Evolutionary conservation across 2,113 vertebrate genomes (phyloP).

Genomic region (Ictalurus punctatus): DNA sequence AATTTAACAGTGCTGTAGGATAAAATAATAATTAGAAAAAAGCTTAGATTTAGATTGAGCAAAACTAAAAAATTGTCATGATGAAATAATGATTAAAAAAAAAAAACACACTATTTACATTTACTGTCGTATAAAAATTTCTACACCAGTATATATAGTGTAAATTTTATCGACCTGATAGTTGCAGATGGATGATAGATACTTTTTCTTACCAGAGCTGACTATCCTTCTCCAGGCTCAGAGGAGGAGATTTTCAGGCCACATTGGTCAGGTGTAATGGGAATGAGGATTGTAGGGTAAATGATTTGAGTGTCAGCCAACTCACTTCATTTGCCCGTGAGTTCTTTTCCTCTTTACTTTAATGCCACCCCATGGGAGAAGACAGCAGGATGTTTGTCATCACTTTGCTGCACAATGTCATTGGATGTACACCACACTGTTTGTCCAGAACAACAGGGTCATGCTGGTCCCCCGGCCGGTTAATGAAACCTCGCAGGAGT

Average conservation of each 20-base stretch:
- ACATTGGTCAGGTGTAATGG: not conserved
- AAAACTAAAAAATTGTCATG: not conserved
- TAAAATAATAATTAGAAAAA: too few species aligned
- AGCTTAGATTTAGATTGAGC: too few species aligned
- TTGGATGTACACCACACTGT: not conserved
- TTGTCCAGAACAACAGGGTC: slow-evolving; percentile 27
- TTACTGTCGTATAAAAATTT: not conserved
- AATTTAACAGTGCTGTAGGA: too few species aligned
- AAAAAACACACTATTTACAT: not conserved
- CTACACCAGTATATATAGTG: not conserved
- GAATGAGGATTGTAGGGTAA: not conserved
- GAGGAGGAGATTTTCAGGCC: not conserved
- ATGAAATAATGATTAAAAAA: not conserved
- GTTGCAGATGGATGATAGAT: not conserved
- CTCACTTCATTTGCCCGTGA: slow-evolving; percentile 12
- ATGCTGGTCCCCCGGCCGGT: not conserved
- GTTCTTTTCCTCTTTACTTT: not conserved
- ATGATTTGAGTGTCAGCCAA: slow-evolving; percentile 10
- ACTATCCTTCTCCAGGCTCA: not conserved
- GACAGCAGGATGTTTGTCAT: slow-evolving; percentile 26
- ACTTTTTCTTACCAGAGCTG: not conserved
- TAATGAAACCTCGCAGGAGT: not conserved
- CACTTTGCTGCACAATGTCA: slow-evolving; percentile 23
- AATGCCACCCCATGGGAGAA: slow-evolving; percentile 9
- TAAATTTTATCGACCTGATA: not conserved